Evolutionary conservation across 2,888 invertebrate species (phyloP).

Genomic region (Leptinotarsa haldemani): DNA sequence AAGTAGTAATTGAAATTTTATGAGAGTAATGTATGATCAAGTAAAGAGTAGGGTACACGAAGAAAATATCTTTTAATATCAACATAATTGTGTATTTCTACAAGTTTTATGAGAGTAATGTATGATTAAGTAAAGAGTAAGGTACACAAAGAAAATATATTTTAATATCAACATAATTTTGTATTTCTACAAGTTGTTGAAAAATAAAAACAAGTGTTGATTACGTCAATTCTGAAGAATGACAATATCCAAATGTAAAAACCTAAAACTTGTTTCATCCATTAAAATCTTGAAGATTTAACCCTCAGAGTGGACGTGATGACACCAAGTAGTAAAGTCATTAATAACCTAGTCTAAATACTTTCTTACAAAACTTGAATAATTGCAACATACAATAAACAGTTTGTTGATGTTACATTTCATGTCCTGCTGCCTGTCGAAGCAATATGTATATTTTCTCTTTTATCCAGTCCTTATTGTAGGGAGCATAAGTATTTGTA

Average conservation of each 20-base stretch:
- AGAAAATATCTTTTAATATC: constrained; percentile 65
- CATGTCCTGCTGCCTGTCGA: constrained; percentile 85
- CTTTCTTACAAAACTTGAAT: constrained; percentile 4
- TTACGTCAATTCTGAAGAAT: neutral
- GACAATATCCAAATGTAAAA: neutral
- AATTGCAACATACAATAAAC: constrained; percentile 12
- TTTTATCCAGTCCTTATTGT: constrained; percentile 99
- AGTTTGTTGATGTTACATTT: constrained; percentile 39
- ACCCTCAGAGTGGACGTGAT: neutral
- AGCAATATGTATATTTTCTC: constrained; percentile 97
- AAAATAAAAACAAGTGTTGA: constrained; percentile 13
- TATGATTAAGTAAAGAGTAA: constrained; percentile 57
- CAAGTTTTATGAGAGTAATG: constrained; percentile 69
- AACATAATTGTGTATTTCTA: constrained; percentile 28
- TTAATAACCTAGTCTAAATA: neutral
- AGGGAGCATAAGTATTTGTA: constrained; percentile 95
- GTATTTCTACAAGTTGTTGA: constrained; percentile 7
- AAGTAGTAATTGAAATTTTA: constrained; percentile 74
- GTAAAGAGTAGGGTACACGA: constrained; percentile 54
- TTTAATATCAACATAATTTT: constrained; percentile 60
- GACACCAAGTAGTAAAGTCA: neutral
- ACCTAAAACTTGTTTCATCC: neutral
- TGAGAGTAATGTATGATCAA: constrained; percentile 65
- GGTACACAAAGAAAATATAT: constrained; percentile 60
- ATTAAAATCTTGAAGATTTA: neutral